Conservation (phyloP, 1,140 invertebrate genomes). For the Tribolium madens region DNA sequence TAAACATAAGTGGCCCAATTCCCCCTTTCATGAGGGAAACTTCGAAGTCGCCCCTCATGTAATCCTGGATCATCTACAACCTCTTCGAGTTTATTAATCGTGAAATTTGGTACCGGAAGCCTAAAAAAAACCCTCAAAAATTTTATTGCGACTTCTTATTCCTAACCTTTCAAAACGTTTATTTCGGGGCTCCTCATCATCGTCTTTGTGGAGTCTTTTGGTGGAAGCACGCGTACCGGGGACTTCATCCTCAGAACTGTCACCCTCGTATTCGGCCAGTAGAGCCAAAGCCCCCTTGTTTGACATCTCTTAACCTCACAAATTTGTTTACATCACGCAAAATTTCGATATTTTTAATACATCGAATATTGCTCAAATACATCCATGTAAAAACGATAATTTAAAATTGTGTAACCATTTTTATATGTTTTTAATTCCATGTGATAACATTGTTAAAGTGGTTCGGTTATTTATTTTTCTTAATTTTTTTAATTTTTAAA, state of each 20-base stretch:
- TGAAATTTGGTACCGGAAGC: slow-evolving; percentile 58
- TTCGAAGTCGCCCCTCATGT: slow-evolving; percentile 75
- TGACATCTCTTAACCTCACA: slow-evolving; percentile 36
- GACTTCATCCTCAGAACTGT: slow-evolving; percentile 60
- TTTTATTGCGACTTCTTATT: slow-evolving; percentile 13
- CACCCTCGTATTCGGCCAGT: slow-evolving; percentile 57
- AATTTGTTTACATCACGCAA: too few species aligned
- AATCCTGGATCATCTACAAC: slow-evolving; percentile 70
- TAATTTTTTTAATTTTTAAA: too few species aligned
- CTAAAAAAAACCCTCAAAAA: slow-evolving; percentile 51
- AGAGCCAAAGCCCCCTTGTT: slow-evolving; percentile 57
- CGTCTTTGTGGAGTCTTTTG: slow-evolving; percentile 58
- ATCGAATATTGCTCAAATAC: too few species aligned
- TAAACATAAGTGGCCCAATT: slow-evolving; percentile 85
- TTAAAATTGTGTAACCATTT: too few species aligned
- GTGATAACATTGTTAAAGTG: too few species aligned
- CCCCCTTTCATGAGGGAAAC: slow-evolving; percentile 82
- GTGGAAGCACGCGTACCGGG: slow-evolving; percentile 60
- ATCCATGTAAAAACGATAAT: too few species aligned
- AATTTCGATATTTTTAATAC: too few species aligned
- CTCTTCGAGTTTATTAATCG: slow-evolving; percentile 47
- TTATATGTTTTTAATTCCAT: too few species aligned
- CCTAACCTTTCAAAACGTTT: slow-evolving; percentile 39
- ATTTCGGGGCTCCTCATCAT: slow-evolving; percentile 19
- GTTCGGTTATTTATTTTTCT: too few species aligned